Conservation (phyloP, 2,888 invertebrate genomes). For the Eugnorisma glareosa region DNA sequence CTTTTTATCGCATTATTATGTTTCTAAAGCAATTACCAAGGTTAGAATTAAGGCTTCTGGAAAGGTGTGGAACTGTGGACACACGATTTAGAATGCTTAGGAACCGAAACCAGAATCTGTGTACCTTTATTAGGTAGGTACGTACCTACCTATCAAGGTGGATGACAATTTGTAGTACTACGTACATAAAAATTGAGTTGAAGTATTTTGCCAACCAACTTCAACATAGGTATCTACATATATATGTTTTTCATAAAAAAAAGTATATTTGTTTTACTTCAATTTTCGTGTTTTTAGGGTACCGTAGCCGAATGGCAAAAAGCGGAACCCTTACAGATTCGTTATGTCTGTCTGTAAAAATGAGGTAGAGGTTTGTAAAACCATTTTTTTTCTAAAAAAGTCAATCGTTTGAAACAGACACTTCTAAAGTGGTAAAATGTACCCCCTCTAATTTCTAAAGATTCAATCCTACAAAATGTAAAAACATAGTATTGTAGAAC, state of each 20-base stretch:
- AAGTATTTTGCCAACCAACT: not conserved
- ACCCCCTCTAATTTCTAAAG: no score
- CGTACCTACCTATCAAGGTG: not conserved
- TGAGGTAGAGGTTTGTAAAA: no score
- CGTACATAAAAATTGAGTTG: not conserved
- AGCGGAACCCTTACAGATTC: no score
- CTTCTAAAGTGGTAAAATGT: no score
- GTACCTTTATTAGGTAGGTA: not conserved
- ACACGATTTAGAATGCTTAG: not conserved
- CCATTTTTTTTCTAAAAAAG: no score
- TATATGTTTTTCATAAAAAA: not conserved
- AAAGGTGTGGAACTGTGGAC: not conserved
- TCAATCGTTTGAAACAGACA: no score
- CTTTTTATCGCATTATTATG: not conserved
- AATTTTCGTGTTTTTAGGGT: no score
- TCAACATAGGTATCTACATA: no score
- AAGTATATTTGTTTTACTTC: not conserved
- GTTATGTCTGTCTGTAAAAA: no score
- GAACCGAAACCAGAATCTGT: not conserved
- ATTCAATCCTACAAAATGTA: no score
- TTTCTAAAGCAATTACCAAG: not conserved
- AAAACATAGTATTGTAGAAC: no score
- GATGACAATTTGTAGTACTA: not conserved
- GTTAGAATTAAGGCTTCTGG: not conserved
- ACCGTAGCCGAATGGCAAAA: no score